Conservation (phyloP, 2,888 invertebrate genomes). For the Ypsolopha sequella region DNA sequence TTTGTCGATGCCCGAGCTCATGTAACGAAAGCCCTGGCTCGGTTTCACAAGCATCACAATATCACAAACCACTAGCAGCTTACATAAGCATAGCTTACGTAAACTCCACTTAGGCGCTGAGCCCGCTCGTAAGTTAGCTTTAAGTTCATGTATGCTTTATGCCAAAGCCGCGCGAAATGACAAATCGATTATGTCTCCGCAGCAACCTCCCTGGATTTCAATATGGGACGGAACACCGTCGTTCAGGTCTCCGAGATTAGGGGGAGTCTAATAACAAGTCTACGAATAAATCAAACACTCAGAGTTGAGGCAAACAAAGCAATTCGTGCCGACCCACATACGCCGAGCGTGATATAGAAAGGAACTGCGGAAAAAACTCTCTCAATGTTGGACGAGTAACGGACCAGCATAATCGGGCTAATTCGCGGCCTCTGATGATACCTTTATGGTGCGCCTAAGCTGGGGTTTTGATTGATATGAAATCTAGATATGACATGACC, state of each 20-base stretch:
- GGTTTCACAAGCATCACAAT: slow-evolving; percentile 57
- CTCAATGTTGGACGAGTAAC: slow-evolving; percentile 34
- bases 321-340: slow-evolving; percentile 50
- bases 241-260: background rate
- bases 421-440: slow-evolving; percentile 17
- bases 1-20: slow-evolving; percentile 31
- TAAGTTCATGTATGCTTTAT: slow-evolving; percentile 49
- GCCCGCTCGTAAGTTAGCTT: slow-evolving; percentile 43
- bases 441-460: background rate
- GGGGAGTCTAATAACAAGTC: slow-evolving; percentile 3
- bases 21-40: slow-evolving; percentile 44
- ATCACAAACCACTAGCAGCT: slow-evolving; percentile 37
- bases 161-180: slow-evolving; percentile 36
- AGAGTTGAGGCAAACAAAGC: slow-evolving; percentile 34
- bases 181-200: slow-evolving; percentile 30
- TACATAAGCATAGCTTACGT: slow-evolving; percentile 43
- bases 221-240: background rate
- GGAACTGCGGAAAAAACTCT: slow-evolving; percentile 35
- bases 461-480: background rate
- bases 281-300: slow-evolving; percentile 21
- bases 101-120: slow-evolving; percentile 40
- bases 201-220: slow-evolving; percentile 8
- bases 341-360: slow-evolving; percentile 27
- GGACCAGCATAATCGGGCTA: slow-evolving; percentile 29
- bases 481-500: background rate